phyloP scores from a whole-genome alignment of 2,113 vertebrate species.

The Limanda limanda region DNA sequence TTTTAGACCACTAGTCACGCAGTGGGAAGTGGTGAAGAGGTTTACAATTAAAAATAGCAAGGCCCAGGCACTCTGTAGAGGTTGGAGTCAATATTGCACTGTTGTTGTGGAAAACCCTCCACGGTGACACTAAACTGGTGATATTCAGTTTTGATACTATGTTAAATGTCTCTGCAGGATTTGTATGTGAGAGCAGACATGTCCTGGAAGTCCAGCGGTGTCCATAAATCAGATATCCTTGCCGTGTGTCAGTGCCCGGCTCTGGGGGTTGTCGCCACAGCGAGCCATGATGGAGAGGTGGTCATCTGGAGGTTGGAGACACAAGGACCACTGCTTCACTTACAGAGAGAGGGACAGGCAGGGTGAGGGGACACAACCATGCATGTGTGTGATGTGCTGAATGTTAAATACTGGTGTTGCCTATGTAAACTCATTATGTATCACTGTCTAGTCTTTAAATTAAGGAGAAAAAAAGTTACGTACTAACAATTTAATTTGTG shows the following conservation, averaged over 20 bases:
- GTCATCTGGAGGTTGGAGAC: slow-evolving; percentile 68
- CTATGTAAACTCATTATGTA: no score
- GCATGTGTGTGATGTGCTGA: not conserved
- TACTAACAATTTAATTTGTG: no score
- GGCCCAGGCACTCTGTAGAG: not conserved
- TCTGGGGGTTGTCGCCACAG: slow-evolving; percentile 66
- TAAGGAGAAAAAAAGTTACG: no score
- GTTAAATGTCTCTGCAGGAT: slow-evolving; percentile 43
- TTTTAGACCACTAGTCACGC: slow-evolving; percentile 28
- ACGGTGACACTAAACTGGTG: not conserved
- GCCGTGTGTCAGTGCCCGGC: slow-evolving; percentile 50
- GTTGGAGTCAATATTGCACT: no score
- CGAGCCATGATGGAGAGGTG: slow-evolving; percentile 71
- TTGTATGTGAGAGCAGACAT: slow-evolving; percentile 47
- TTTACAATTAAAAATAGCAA: slow-evolving; percentile 4
- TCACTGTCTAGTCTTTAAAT: no score
- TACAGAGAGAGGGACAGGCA: slow-evolving; percentile 17
- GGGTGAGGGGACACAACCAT: slow-evolving; percentile 17
- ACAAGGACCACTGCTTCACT: slow-evolving; percentile 41
- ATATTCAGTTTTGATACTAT: not conserved
- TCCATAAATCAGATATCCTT: slow-evolving; percentile 62
- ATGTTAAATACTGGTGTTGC: no score
- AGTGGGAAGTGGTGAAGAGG: slow-evolving; percentile 2
- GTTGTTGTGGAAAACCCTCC: no score
- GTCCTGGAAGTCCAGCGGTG: slow-evolving; percentile 61